Conservation (phyloP, 2,888 invertebrate species). For the Hypomecis punctinalis region DNA sequence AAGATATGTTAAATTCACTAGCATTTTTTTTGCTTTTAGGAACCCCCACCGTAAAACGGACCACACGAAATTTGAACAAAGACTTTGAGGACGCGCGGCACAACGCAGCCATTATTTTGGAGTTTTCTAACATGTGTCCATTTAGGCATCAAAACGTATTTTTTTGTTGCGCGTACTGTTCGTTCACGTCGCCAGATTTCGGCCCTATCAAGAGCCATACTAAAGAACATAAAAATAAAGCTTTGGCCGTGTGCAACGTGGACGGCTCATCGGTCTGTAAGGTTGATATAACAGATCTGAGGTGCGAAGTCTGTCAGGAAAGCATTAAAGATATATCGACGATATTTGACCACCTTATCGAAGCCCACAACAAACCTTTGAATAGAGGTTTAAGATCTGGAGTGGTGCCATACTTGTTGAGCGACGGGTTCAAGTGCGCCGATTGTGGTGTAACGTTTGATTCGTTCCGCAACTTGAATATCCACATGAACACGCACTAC, state of each 20-base stretch:
- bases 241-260: not conserved
- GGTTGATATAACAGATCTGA: constrained; percentile 32
- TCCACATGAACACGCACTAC: constrained; percentile 64
- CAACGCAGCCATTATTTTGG: constrained; percentile 70
- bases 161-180: constrained; percentile 68
- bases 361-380: constrained; percentile 29
- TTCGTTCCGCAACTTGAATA: constrained; percentile 33
- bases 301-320: constrained; percentile 32
- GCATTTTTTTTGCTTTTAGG: constrained; percentile 23
- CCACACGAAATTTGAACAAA: not conserved
- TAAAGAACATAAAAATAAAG: constrained; percentile 8
- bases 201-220: constrained; percentile 7
- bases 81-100: constrained; percentile 47
- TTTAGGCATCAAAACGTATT: constrained; percentile 69
- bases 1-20: not conserved
- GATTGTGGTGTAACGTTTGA: constrained; percentile 9
- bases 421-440: constrained; percentile 28
- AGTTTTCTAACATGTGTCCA: constrained; percentile 71
- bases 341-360: constrained; percentile 25
- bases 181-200: constrained; percentile 38
- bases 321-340: constrained; percentile 13
- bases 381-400: constrained; percentile 15
- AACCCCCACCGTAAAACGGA: constrained; percentile 7
- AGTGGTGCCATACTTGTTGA: constrained; percentile 28
- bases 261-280: constrained; percentile 10